Base-by-base conservation (phyloP, 2,888 invertebrate genomes). In the Fragum sueziense region DNA sequence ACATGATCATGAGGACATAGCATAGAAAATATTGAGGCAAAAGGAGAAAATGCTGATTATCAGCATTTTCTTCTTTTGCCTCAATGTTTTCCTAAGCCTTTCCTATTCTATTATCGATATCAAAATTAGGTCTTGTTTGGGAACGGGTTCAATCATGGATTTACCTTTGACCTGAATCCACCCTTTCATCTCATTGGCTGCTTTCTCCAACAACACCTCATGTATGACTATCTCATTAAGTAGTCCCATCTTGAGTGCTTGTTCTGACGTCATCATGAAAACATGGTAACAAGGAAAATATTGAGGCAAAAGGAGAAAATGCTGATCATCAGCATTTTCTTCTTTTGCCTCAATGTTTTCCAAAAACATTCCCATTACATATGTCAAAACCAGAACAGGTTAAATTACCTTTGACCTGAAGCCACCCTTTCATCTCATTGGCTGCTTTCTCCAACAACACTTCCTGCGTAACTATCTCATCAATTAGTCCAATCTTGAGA, bases 221-320 rank as follows among this genome's bases (percentile, higher is more conserved):
- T 94, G 95, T 91, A 96, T 96, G 89, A 95, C 96, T 33, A 95
- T 89, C 92, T 96, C 96, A 93, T 97, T 97, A 3, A 97, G 94
- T 0, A 97, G 93, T 0, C 97, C 96, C 51, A 96, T 94, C 88
- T 95, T 94, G 27, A 96, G 92, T 17, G 97, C 97, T 91, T 97
- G 96, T 27, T 96, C 95, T 1, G 96, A 95, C 9, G 94, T 94
- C 90, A 96, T 97, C 94, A 97, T 94, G 76, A 94, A 95, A 0
- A 97, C 97, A 2, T 95, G 94, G 2, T 95, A 96, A 4, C 97
- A 94, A 22, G n/a, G n/a, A n/a, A n/a, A n/a, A n/a, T n/a, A 25
- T n/a, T n/a, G n/a, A n/a, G n/a, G n/a, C n/a, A n/a, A n/a, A n/a
- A n/a, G n/a, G n/a, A n/a, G n/a, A n/a, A n/a, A n/a, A n/a, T n/a